These are phyloP conservation scores for Hypotaenidia okinawae DNA, from an alignment of 2,797 vertebrate species.

Conservation along the genomic window DNA sequence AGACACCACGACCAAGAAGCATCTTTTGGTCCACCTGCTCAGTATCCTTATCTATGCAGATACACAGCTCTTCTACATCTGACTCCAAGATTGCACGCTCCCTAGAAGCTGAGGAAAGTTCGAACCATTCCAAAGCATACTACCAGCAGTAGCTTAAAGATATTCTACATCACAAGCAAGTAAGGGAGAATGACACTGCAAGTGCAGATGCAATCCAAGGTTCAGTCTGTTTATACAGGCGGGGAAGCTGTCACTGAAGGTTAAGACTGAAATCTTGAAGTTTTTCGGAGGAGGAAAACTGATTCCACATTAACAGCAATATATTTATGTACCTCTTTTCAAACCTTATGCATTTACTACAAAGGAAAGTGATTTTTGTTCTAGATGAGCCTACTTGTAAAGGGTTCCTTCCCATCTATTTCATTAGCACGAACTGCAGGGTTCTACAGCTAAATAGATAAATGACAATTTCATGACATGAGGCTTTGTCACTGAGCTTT, in stretches of 20 bases:
- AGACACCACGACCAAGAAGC: background rate
- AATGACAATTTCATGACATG: background rate
- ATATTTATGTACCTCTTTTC: background rate
- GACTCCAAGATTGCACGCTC: background rate
- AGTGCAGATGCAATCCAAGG: background rate
- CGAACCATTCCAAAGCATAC: background rate
- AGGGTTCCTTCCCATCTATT: background rate
- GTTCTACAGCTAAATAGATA: slow-evolving; percentile 4
- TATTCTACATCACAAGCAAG: background rate
- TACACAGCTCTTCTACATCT: background rate
- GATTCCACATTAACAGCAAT: background rate
- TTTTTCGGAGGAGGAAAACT: background rate
- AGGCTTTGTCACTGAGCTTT: background rate
- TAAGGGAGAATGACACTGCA: background rate
- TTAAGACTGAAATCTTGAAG: background rate
- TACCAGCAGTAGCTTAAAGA: background rate
- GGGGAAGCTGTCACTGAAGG: background rate
- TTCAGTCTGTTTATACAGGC: background rate
- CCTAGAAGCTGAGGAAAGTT: background rate
- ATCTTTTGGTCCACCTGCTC: background rate
- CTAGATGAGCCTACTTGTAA: slow-evolving; percentile 17
- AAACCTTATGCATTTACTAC: background rate
- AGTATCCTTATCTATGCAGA: too few species aligned
- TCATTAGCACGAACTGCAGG: background rate
- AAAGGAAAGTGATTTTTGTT: slow-evolving; percentile 12